Evolutionary conservation across 2,888 invertebrate genomes (phyloP).

Genomic region (Brenthis ino): DNA sequence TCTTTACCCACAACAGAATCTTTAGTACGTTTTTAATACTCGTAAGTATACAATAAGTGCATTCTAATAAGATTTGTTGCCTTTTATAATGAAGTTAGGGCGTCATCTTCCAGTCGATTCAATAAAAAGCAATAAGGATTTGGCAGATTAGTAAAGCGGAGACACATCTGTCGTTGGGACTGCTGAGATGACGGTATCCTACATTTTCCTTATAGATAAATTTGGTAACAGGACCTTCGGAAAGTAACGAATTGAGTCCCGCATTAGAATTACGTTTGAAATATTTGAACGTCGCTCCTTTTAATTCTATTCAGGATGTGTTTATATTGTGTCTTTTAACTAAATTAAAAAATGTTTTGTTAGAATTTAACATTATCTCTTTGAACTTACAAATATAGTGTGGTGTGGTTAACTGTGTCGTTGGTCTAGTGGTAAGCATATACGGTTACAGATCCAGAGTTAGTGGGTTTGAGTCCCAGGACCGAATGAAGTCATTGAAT

Average conservation of each 20-base stretch:
- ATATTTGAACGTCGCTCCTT: background rate
- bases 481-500: no score
- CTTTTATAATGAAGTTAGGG: slow-evolving; percentile 18
- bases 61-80: slow-evolving; percentile 3
- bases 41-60: slow-evolving; percentile 8
- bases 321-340: no score
- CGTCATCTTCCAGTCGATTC: slow-evolving; percentile 26
- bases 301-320: background rate
- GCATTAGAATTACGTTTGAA: background rate
- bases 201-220: slow-evolving; percentile 35
- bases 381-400: no score
- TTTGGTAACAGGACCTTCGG: slow-evolving; percentile 28
- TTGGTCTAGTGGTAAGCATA: no score
- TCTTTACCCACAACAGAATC: slow-evolving; percentile 2
- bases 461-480: no score
- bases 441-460: no score
- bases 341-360: no score
- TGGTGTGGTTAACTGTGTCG: no score
- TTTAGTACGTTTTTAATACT: slow-evolving; percentile 3
- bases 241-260: background rate
- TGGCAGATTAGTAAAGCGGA: slow-evolving; percentile 37
- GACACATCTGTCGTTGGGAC: slow-evolving; percentile 33
- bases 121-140: slow-evolving; percentile 40
- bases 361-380: no score
- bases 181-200: slow-evolving; percentile 33